These are phyloP conservation scores for Sphenopsis melanotis DNA, from an alignment of 2,797 vertebrate genomes.

Conservation along the genomic window DNA sequence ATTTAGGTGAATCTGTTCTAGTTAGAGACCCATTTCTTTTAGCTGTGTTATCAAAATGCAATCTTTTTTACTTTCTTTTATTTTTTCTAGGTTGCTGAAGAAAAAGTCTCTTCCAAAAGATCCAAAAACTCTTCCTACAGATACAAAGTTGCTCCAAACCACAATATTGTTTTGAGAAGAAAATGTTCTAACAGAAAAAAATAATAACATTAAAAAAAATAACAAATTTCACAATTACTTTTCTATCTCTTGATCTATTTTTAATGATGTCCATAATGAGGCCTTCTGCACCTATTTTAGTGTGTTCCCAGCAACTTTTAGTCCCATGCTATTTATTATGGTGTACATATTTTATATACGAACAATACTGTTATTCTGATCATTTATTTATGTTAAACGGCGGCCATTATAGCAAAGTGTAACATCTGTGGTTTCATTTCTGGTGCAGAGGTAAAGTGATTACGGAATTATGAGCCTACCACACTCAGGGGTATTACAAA, in stretches of 20 bases:
- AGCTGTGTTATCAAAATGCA: background rate
- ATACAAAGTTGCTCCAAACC: background rate
- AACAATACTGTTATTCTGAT: constrained; percentile 60
- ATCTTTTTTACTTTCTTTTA: background rate
- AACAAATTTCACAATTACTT: background rate
- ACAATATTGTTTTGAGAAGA: background rate
- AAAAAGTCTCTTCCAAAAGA: background rate
- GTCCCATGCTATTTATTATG: background rate
- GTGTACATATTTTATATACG: constrained; percentile 22
- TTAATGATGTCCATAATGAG: constrained; percentile 9
- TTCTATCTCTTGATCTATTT: background rate
- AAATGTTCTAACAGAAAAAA: background rate
- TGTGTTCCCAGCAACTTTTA: background rate
- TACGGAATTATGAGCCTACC: constrained; percentile 56
- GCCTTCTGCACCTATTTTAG: background rate
- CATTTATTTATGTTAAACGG: constrained; percentile 70
- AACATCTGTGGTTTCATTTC: constrained; percentile 71
- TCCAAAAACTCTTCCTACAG: background rate
- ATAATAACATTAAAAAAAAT: background rate
- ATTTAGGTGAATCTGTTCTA: background rate
- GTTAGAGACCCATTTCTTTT: background rate
- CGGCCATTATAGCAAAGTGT: constrained; percentile 40
- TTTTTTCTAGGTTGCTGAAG: background rate
- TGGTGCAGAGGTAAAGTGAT: constrained; percentile 63
- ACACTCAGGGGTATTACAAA: constrained; percentile 67